Conservation (phyloP, 1,140 invertebrate genomes). For the Maconellicoccus hirsutus region DNA sequence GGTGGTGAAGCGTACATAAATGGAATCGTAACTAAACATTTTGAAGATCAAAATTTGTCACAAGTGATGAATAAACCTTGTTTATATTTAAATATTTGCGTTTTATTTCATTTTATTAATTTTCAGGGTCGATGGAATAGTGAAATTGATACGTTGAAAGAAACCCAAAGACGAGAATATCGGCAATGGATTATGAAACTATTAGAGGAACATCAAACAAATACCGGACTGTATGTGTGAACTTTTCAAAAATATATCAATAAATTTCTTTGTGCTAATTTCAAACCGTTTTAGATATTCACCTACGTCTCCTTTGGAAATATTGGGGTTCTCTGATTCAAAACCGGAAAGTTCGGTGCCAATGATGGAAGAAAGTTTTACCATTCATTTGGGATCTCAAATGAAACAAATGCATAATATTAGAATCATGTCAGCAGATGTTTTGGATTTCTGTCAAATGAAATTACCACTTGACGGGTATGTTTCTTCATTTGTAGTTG, state of each 20-base stretch:
- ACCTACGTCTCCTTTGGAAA: neutral
- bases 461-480: constrained; percentile 25
- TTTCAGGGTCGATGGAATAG: constrained; percentile 47
- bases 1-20: constrained; percentile 66
- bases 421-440: constrained; percentile 72
- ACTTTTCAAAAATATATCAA: neutral
- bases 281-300: constrained; percentile 10
- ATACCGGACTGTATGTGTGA: neutral
- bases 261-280: neutral
- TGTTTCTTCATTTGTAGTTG: neutral
- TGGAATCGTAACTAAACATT: constrained; percentile 56
- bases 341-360: constrained; percentile 2
- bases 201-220: constrained; percentile 45
- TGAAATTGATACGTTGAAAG: constrained; percentile 54
- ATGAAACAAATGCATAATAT: constrained; percentile 98
- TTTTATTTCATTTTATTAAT: neutral
- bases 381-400: constrained; percentile 92
- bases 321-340: neutral
- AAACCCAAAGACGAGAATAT: constrained; percentile 61
- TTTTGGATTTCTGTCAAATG: constrained; percentile 67
- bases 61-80: constrained; percentile 39
- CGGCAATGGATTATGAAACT: constrained; percentile 66
- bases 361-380: constrained; percentile 83
- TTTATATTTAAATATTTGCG: neutral
- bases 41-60: constrained; percentile 63